Evolutionary conservation across 2,888 invertebrate species (phyloP).

Genomic region (Drosophila eohydei): DNA sequence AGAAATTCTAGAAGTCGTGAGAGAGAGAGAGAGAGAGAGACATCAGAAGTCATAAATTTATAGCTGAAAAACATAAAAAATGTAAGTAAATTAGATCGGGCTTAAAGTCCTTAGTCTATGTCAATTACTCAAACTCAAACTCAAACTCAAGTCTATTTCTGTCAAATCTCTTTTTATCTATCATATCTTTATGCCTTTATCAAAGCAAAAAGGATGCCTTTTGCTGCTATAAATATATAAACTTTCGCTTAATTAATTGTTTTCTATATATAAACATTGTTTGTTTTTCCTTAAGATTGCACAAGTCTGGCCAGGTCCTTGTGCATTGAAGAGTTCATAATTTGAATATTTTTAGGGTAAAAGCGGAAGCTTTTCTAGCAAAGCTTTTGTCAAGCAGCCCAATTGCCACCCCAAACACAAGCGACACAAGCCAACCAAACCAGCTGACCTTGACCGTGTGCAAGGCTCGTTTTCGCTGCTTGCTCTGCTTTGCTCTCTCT

Average conservation of each 20-base stretch:
- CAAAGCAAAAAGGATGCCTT: neutral
- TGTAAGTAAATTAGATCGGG: neutral
- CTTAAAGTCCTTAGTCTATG: neutral
- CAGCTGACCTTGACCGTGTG: constrained; percentile 58
- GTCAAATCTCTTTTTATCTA: neutral
- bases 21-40: no score
- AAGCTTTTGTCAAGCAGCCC: constrained; percentile 23
- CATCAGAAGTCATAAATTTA: neutral
- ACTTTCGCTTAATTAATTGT: constrained; percentile 6
- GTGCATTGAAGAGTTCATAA: constrained; percentile 26
- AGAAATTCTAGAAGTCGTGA: no score
- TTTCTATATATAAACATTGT: constrained; percentile 5
- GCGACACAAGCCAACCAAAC: constrained; percentile 2
- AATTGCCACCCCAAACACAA: neutral
- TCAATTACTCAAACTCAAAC: neutral
- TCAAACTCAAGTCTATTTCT: neutral
- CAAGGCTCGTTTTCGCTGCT: constrained; percentile 47
- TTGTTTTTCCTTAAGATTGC: constrained; percentile 7
- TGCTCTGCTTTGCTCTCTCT: neutral
- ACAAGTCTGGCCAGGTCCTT: constrained; percentile 5
- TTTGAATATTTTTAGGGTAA: constrained; percentile 32
- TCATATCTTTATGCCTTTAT: neutral
- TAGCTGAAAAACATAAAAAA: neutral
- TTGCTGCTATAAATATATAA: neutral
- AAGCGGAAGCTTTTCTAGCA: constrained; percentile 36